Percentiles rank a stretch among this genome's conserved stretches.
Evolutionary conservation across 2,888 invertebrate species (phyloP).

Genomic region (Latrodectus hesperus): DNA sequence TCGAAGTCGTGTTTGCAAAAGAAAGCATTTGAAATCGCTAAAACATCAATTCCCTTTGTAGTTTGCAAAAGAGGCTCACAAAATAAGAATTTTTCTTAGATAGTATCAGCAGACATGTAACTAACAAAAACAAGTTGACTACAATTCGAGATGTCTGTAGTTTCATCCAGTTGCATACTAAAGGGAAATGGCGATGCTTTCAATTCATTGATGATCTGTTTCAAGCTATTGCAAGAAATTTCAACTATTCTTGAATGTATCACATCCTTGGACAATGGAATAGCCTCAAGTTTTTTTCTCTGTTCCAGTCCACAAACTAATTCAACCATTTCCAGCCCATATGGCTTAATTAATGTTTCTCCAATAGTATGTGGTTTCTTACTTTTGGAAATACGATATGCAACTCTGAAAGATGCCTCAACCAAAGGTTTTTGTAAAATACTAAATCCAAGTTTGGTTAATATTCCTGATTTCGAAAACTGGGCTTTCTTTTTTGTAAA

Average conservation of each 20-base stretch:
- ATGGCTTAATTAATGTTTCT: too few relatives aligned
- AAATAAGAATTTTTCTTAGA: slow-evolving; percentile 56
- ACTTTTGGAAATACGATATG: too few relatives aligned
- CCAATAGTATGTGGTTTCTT: too few relatives aligned
- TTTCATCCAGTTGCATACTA: slow-evolving; percentile 73
- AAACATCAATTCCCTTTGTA: slow-evolving; percentile 35
- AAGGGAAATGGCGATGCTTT: slow-evolving; percentile 56
- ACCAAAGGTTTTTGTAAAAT: too few relatives aligned
- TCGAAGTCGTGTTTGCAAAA: slow-evolving; percentile 32
- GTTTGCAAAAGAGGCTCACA: slow-evolving; percentile 40
- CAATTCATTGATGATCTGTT: slow-evolving; percentile 54
- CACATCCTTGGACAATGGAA: slow-evolving; percentile 41
- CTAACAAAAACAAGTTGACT: slow-evolving; percentile 56
- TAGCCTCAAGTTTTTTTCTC: slow-evolving; percentile 49
- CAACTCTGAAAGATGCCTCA: too few relatives aligned
- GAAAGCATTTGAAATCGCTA: slow-evolving; percentile 34
- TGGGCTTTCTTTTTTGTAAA: too few relatives aligned
- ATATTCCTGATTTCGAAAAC: too few relatives aligned
- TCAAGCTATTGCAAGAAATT: slow-evolving; percentile 60
- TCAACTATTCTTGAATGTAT: slow-evolving; percentile 59
- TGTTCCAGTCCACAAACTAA: slow-evolving; percentile 52
- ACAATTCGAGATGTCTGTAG: slow-evolving; percentile 74
- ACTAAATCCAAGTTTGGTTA: too few relatives aligned
- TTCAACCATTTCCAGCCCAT: too few relatives aligned
- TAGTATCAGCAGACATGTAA: slow-evolving; percentile 49